phyloP scores from a whole-genome alignment of 2,113 vertebrate species.

The Chauna torquata region DNA sequence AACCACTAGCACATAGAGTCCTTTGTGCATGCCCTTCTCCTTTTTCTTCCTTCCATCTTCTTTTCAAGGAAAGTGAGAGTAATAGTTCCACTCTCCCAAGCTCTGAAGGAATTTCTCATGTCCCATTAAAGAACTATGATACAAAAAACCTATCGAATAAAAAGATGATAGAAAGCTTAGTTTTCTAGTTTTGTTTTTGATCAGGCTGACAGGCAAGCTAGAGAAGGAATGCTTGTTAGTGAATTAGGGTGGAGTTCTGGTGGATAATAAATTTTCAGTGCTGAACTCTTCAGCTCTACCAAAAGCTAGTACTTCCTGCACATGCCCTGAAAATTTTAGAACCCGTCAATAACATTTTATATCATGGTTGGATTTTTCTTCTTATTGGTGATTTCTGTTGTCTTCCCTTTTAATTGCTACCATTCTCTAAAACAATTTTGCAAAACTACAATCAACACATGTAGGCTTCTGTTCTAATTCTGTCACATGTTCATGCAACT shows the following conservation, averaged over 20 bases:
- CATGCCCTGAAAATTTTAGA: neutral
- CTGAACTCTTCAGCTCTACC: neutral
- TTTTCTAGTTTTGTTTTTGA: neutral
- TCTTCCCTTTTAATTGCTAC: neutral
- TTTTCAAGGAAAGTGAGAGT: neutral
- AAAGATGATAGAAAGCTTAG: neutral
- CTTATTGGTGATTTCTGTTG: neutral
- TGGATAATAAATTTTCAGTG: neutral
- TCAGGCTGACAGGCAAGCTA: neutral
- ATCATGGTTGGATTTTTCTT: neutral
- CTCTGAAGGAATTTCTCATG: neutral
- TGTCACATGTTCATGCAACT: neutral
- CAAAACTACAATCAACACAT: neutral
- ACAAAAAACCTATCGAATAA: neutral
- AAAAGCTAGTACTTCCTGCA: neutral
- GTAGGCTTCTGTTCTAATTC: neutral
- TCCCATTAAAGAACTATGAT: neutral
- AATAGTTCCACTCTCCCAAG: neutral
- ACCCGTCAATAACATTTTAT: neutral
- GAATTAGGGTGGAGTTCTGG: neutral
- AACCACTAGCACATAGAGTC: neutral
- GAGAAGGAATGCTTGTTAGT: neutral
- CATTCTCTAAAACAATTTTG: neutral
- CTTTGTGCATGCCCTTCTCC: neutral
- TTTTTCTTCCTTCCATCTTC: neutral